Base-by-base conservation (phyloP, 1,140 invertebrate species). In the Euura saliciscinereae region DNA sequence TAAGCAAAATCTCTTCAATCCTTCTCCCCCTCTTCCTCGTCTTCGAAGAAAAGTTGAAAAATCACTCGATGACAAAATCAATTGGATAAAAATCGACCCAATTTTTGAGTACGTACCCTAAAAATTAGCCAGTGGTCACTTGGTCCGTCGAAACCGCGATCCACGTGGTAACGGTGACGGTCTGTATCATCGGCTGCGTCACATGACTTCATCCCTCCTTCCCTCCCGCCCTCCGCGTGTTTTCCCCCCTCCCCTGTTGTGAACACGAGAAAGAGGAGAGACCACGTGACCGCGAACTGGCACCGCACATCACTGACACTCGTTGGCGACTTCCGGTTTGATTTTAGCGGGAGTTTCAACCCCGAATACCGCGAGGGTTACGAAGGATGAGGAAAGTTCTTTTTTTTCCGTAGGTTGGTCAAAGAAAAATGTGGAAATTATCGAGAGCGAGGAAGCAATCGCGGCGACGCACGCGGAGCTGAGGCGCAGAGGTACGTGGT, bases 271-370 rank as follows among this genome's bases (percentile, higher is more conserved):
- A 43, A 71, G 64, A 42, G 65, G 67, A 74, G 28, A 1, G 73
- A 78, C 80, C 83, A 82, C 78, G 78, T 80, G 82, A 82, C 74
- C 77, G 78, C 75, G 78, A 83, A 59, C 79, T 78, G 78, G 82
- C 83, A 82, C 74, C 78, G 75, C 76, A 76, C 71, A 76, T 75
- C 80, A 80, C 78, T 6, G 51, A 59, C 51, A 59, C 51, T 59
- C 13, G 51, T n/a, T n/a, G 13, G 51, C 6, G 6, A 59, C 51
- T 59, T 59, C 51, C 51, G 51, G 51, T 59, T 59, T 11, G 5
- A 59, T 59, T 59, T 59, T n/a, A 8, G 8, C 51, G 8, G 13
- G 8, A 8, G 13, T 59, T 59, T 11, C 51, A n/a, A 59, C 51
- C 51, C 51, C 51, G 8, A 59, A 59, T 59, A 8, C 8, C 13